Base-by-base conservation (phyloP, 1,140 invertebrate species). In the Leptopilina clavipes region DNA sequence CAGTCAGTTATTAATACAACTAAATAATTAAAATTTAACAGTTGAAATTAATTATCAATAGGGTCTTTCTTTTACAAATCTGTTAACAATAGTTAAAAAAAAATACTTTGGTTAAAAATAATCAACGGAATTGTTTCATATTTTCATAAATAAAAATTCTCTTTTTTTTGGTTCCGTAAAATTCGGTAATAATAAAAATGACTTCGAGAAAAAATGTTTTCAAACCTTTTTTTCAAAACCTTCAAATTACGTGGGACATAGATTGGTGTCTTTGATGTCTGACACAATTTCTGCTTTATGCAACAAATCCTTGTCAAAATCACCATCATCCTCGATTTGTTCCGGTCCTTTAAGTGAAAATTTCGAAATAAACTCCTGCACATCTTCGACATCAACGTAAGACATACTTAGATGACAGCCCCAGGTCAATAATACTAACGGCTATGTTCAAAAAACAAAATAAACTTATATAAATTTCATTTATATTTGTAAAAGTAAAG, bases 381-480 rank as follows among this genome's bases (percentile, higher is more conserved):
- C 92, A 0, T 93, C 84, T 40, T 88, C 81, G 1, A 91, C 87
- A 83, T 95, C 91, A 0, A 95, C 93, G 43, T 92, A 92, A 3
- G 94, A 94, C 94, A 97, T 96, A 75, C 92, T 91, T 14, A 96
- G 85, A 72, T 91, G 91, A 84, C 93, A 93, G 19, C 95, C 95
- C 96, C 96, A 97, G 1, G 95, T 91, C 2, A 96, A 87, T 79
- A 97, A 83, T 2, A 94, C 95, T 3, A 97, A 86, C 0, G 96
- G 96, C 92, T 95, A 84, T 54, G 92, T 91, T 75, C 37, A 56
- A 73, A 37, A 17, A 79, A 81, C 17, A 74, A 45, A n/a, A 43
- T 18, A 44, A 72, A 44, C 19, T n/a, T n/a, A n/a, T n/a, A n/a
- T n/a, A n/a, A n/a, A n/a, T n/a, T n/a, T n/a, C n/a, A n/a, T n/a